Conservation (phyloP, 2,797 vertebrate species). For the Sebastiscus albofasciatus region DNA sequence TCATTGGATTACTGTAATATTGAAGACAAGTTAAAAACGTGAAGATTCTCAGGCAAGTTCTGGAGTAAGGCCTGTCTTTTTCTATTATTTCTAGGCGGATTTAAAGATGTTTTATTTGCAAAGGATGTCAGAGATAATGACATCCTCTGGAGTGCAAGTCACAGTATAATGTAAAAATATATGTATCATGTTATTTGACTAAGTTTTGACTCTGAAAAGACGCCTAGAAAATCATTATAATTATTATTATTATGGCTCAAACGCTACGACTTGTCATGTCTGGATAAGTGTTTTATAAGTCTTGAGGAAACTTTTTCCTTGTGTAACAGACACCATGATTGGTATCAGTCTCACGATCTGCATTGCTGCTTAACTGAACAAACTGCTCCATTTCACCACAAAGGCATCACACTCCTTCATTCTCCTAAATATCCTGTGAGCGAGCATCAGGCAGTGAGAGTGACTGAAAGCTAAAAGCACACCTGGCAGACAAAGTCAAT, state of each 20-base stretch:
- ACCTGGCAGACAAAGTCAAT: conserved; percentile 64
- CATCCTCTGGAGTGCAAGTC: neutral
- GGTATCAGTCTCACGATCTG: conserved; percentile 28
- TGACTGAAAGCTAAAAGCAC: conserved; percentile 48
- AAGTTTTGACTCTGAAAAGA: neutral
- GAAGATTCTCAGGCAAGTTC: neutral
- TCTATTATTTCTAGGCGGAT: neutral
- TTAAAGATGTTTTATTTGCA: neutral
- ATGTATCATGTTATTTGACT: neutral
- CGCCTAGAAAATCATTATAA: neutral
- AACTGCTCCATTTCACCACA: conserved; percentile 24
- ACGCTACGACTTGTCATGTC: neutral
- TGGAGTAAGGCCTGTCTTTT: neutral
- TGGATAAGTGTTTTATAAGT: neutral
- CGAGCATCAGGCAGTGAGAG: conserved; percentile 11
- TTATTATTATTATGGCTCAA: neutral
- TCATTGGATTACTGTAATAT: neutral
- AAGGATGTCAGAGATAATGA: neutral
- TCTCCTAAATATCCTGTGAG: conserved; percentile 24
- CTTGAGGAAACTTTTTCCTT: neutral
- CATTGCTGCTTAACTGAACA: conserved; percentile 12
- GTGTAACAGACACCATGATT: neutral
- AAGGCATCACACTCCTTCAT: conserved; percentile 13
- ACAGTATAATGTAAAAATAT: neutral
- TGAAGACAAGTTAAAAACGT: neutral